Base-by-base conservation (phyloP, 2,113 vertebrate species). In the Riparia riparia region DNA sequence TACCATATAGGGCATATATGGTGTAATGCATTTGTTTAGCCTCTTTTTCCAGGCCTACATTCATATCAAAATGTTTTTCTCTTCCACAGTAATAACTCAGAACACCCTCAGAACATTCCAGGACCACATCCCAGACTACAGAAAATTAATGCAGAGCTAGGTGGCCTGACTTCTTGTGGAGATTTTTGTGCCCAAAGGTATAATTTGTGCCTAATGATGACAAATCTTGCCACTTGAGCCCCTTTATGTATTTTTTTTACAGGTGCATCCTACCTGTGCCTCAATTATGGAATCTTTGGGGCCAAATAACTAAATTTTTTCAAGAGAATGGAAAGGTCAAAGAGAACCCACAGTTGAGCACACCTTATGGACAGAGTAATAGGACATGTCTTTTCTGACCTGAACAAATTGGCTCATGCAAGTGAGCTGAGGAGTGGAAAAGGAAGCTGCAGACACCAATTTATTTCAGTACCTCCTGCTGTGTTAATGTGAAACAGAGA, bases 321-420 rank as follows among this genome's bases (percentile, higher is more conserved):
- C 42, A 77, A 84, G 64, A 54, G 26, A 88, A 69, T 3, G 8
- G 16, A 74, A 45, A 77, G 18, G 64, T 65, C 77, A 80, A 18
- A 94, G 41, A 65, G 54, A 80, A 56, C 14, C 26, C 29, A 57
- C 17, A 65, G 26, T 1, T 37, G 34, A 85, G 71, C 2, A 77
- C 57, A 82, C 3, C 7, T 80, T 64, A 77, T 5, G 10, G 63
- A 50, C 39, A 82, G 17, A n/a, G 41, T 68, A 53, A 51, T 0
- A 26, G 10, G 34, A 53, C 29, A 20, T 7, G 8, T 9, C 42
- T 70, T 69, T 81, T 81, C 77, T 53, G 31, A 63, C 25, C 64
- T 39, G 24, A 76, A 44, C 31, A 47, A 74, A 58, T 1, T 0
- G 0, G 56, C 29, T 74, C 34, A 18, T 18, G 14, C 31, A 78